Evolutionary conservation across 2,797 vertebrate species (phyloP), one percentile per base, ranked within the genome.

Genomic region (Pteronotus mesoamericanus): DNA sequence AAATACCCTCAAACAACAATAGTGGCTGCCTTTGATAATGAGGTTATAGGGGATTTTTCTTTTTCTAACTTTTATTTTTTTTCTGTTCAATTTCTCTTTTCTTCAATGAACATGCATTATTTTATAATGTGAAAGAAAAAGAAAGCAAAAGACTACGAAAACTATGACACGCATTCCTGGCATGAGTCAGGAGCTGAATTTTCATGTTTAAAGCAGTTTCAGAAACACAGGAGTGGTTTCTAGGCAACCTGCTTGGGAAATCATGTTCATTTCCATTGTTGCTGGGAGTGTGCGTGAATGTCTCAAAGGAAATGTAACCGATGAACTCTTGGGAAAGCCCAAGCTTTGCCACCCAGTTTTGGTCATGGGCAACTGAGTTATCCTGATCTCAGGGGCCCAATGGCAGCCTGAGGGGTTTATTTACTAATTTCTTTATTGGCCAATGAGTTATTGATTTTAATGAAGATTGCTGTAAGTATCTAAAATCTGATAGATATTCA

Each of bases 231-330:
- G 85, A 92, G 83, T 87, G 95, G 97, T 97, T 97, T 95, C 97
- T 94, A 97, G 95, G 97, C 97, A 97, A 97, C 97, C 34, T 61
- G 86, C 90, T 96, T 93, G 88, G 94, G 97, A 97, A 97, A 94
- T 92, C 89, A 37, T 18, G 91, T 78, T 89, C 94, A 15, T 93
- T 91, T 94, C 94, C 92, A 94, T 91, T 79, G 94, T 94, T 92
- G 90, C 95, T 89, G 80, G 80, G 72, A 83, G 72, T 26, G 61
- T 19, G 68, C 1, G 0, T 53, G 88, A 75, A 44, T 3, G 72
- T 78, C 75, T 97, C 72, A 64, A 2, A 71, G 92, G 94, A 66
- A 83, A 92, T 9, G 51, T n/a, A 18, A 51, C 24, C 79, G 71
- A 44, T 0, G 75, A 75, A 46, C 5, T 26, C 84, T 83, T 72